Evolutionary conservation across 1,140 invertebrate genomes (phyloP), one percentile per base, ranked within the genome.

Genomic region (Antheraea pernyi): DNA sequence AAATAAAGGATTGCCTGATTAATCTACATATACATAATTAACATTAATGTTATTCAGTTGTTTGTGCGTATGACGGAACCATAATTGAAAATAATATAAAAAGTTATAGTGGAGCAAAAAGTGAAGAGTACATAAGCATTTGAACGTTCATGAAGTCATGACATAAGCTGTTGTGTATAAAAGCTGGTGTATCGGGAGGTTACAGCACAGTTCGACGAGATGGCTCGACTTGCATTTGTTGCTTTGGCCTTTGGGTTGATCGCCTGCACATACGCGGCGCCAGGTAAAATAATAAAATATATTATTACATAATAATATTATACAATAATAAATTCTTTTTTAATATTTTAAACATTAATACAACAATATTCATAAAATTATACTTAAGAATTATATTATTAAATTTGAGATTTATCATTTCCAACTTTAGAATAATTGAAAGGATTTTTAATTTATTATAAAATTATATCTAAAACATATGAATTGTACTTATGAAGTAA

Each of bases 141-240:
- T 77, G 75, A 65, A 61, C 72, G 72, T 68, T 72, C 66, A 69
- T 75, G 73, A 67, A 53, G 68, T 73, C 65, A 81, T 76, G 79
- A 78, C 78, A 83, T 83, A 79, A 81, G 79, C 74, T 19, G 58
- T 69, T 63, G 9, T 70, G 76, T 86, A 84, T 86, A 86, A 78
- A 86, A 84, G 76, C 37, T 11, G 46, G 46, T 64, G 36, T 39
- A 61, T 66, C 37, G 59, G 42, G 59, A 61, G 30, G 2, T 7
- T 11, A 36, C 7, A 42, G 69, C 74, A 80, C 76, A 82, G 78
- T 77, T 19, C 68, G 65, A 71, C 71, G 42, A 68, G 36, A 86
- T 86, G 83, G 77, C 76, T 65, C 78, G 79, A 48, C 75, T 86
- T 8, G 73, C 69, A 59, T 48, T 84, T 10, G 75, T 75, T 46